Conservation (phyloP, 2,113 vertebrate genomes). For the Hydrolagus affinis region DNA sequence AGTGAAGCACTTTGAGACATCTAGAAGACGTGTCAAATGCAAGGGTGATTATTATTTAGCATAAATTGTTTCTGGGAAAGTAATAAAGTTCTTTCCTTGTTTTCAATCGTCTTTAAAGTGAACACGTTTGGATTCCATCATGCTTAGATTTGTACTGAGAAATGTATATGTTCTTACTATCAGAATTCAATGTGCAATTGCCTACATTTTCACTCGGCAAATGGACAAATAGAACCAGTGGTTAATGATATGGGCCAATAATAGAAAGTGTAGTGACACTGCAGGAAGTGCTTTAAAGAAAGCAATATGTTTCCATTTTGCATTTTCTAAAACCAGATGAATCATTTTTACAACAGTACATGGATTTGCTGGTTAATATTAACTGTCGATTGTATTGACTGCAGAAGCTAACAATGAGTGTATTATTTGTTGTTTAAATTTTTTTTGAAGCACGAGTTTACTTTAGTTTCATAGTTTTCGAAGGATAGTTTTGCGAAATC, state of each 20-base stretch:
- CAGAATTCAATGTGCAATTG: not conserved
- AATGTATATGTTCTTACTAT: not conserved
- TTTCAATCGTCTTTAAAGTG: not conserved
- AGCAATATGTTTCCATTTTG: constrained; percentile 16
- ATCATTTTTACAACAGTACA: not conserved
- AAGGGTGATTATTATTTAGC: too few relatives aligned
- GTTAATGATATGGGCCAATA: not conserved
- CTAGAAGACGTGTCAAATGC: too few relatives aligned
- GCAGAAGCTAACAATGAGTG: too few relatives aligned
- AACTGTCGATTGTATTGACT: not conserved
- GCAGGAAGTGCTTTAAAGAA: not conserved
- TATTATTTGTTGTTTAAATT: too few relatives aligned
- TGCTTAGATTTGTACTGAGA: not conserved
- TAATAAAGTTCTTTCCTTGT: not conserved
- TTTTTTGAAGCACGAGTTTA: too few relatives aligned
- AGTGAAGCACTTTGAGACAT: too few relatives aligned
- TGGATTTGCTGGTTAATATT: not conserved
- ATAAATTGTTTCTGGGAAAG: not conserved
- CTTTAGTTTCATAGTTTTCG: too few relatives aligned
- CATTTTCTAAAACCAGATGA: not conserved
- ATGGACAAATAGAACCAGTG: not conserved
- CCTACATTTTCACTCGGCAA: not conserved
- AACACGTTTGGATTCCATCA: too few relatives aligned
- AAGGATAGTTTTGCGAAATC: too few relatives aligned
- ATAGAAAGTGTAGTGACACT: not conserved